phyloP scores from a whole-genome alignment of 2,113 vertebrate genomes.

The Jacana jacana region DNA sequence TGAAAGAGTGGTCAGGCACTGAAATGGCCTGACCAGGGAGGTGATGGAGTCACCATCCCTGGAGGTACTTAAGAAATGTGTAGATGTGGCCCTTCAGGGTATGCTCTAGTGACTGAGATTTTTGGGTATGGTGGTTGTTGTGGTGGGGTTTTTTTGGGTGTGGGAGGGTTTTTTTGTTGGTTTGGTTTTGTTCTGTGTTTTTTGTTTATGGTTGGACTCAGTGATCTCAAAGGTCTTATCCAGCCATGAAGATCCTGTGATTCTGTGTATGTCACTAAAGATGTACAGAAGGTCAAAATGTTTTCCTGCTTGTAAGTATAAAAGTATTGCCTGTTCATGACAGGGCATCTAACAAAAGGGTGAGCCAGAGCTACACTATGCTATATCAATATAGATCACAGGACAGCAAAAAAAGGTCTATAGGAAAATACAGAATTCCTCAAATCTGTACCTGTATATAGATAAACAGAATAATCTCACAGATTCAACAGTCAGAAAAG shows the following conservation, averaged over 20 bases:
- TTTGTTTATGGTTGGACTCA: neutral
- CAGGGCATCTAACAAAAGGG: neutral
- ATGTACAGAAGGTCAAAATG: neutral
- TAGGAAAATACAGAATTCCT: neutral
- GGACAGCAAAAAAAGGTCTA: neutral
- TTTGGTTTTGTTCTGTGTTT: no score
- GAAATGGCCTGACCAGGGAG: no score
- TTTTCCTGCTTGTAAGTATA: neutral
- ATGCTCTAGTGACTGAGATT: no score
- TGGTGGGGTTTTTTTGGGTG: no score
- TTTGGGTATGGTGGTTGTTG: no score
- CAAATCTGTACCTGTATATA: neutral
- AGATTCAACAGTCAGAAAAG: conserved; percentile 6
- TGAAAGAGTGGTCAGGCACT: no score
- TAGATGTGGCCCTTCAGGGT: no score
- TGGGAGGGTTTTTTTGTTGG: no score
- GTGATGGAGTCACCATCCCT: no score
- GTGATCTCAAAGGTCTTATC: no score
- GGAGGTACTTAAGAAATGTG: no score
- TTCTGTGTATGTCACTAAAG: neutral
- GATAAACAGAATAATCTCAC: neutral
- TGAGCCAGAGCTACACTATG: neutral
- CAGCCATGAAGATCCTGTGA: no score
- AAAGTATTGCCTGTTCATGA: neutral
- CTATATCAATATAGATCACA: neutral